Base-by-base conservation (phyloP, 2,797 vertebrate species). In the Synanceia verrucosa region DNA sequence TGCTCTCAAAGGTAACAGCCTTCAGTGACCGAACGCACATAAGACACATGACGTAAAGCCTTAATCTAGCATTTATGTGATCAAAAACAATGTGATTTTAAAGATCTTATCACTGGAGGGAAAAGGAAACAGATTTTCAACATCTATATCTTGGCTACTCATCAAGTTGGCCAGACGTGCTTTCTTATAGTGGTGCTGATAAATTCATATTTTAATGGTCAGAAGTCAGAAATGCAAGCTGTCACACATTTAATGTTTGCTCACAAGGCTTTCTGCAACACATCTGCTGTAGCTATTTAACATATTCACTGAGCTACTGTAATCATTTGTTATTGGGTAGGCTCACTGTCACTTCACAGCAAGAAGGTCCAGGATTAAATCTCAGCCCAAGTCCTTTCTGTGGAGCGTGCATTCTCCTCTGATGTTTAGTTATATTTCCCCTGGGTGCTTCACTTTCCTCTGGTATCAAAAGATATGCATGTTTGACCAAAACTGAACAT, bases 141-240 rank as follows among this genome's bases (percentile, higher is more conserved):
- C 57, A 53, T 71, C 65, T 76, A 72, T 74, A 69, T 71, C 37
- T 65, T 75, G 73, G 75, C 61, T 21, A 39, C 11, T 41, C 24
- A 41, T 76, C 57, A 68, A 64, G 26, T 73, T 77, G 62, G 75
- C 51, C 51, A 28, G 34, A 55, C 9, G 7, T 31, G 44, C 39
- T 47, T 34, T 70, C 48, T 66, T 65, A 59, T 29, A 66, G 59
- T 51, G 10, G 41, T 28, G 72, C 59, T 50, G 50, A 63, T 70
- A 70, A 71, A 78, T n/a, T 73, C 43, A 36, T 26, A 72, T 37
- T 60, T 34, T 10, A 43, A 16, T 39, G 21, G 26, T 52, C 65
- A 66, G 21, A 76, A 48, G 64, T 79, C 53, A 66, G 48, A 65
- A 70, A 69, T 55, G 11, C 70, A 86, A 73, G 70, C 75, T 84